Evolutionary conservation across 2,888 invertebrate species (phyloP), one percentile per base, ranked within the genome.

Genomic region (Lepeophtheirus nordmannii): DNA sequence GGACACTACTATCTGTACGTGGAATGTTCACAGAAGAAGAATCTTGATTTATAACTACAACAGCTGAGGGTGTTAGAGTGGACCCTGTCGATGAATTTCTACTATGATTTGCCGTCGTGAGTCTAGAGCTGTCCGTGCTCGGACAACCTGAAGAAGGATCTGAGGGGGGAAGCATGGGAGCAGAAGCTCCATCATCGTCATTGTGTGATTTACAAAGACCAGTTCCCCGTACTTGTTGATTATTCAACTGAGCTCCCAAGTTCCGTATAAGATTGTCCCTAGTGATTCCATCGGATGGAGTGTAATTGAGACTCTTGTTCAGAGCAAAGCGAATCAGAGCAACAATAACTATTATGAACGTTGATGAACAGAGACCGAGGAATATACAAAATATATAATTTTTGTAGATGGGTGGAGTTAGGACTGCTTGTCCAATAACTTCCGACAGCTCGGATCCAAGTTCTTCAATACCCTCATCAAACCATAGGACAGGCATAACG

Each of bases 401-500:
- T 38, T 59, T 59, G 60, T 59, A 59, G 23, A 22, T 22, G 12
- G 60, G 60, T 1, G 60, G 60, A 17, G 23, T 17, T 17, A 10
- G 23, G 30, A 59, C 60, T 17, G 60, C 60, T 38, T 59, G 22
- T 23, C 23, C 22, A 59, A 59, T 59, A n/a, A 59, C 23, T 10
- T 22, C 22, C 3, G 37, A 10, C 10, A 59, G 23, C 11, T 59
- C 60, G 37, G 22, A 17, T 22, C 64, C 64, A 2, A 64, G 64
- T 56, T 64, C 56, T 23, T 64, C 64, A 17, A 64, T 37, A 20
- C 64, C 64, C 56, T 64, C 64, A 14, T 64, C 64, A 30, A 64
- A 64, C 64, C 64, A 64, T 22, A 64, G 10, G 9, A 64, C 12
- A 10, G 64, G 64, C 17, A 64, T 23, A 10, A 64, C 56, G 7